A percentile compares a stretch with the other conserved stretches of the same genome.
Evolutionary conservation across 2,797 vertebrate genomes (phyloP).

Genomic region (Melanotaenia maccullochi): DNA sequence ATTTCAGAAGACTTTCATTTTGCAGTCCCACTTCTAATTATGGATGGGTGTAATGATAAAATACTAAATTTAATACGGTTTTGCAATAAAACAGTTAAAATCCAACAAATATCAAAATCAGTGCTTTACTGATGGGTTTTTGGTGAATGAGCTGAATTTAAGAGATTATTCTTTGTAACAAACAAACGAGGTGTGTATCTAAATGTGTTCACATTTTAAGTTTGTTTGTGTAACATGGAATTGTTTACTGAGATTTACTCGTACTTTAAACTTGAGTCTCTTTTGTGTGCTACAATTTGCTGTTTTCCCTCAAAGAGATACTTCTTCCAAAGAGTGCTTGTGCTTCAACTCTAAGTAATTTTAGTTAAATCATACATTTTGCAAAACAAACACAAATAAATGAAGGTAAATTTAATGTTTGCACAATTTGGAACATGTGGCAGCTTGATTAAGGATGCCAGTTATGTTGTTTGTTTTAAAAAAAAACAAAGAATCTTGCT

Average conservation of each 20-base stretch:
- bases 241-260: constrained; percentile 2
- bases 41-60: too few relatives aligned
- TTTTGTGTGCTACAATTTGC: neutral
- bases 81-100: too few relatives aligned
- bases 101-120: too few relatives aligned
- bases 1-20: neutral
- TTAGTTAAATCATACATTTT: neutral
- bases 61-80: too few relatives aligned
- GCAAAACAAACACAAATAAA: neutral
- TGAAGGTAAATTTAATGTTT: neutral
- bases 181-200: neutral
- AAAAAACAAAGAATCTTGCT: neutral
- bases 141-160: too few relatives aligned
- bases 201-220: neutral
- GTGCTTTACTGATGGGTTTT: too few relatives aligned
- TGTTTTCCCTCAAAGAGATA: neutral
- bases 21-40: too few relatives aligned
- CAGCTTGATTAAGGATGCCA: too few relatives aligned
- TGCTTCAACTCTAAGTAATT: too few relatives aligned
- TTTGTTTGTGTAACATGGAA: neutral
- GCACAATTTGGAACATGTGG: too few relatives aligned
- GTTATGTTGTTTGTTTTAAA: neutral
- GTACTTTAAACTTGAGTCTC: neutral
- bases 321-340: too few relatives aligned
- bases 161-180: too few relatives aligned